Percentiles rank a stretch among this genome's conserved stretches.
Conservation (phyloP, 1,140 invertebrate species). For the Drosophila teissieri region DNA sequence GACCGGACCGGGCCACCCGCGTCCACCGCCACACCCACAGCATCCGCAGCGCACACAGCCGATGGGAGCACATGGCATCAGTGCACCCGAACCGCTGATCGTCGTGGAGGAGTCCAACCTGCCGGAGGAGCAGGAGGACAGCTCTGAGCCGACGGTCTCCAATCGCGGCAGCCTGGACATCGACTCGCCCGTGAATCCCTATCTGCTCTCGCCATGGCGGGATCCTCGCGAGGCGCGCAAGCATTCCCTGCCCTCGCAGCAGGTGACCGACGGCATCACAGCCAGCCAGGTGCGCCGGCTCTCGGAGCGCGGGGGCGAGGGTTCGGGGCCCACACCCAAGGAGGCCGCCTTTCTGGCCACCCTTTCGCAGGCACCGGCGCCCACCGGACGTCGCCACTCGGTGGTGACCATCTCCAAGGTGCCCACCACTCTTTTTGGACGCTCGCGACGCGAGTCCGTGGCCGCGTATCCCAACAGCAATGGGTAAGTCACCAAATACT, state of each 20-base stretch:
- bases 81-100: constrained; percentile 88
- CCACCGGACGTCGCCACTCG: constrained; percentile 91
- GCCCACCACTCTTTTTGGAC: constrained; percentile 89
- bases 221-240: constrained; percentile 89
- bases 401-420: constrained; percentile 93
- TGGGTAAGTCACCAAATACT: constrained; percentile 58
- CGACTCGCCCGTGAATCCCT: constrained; percentile 91
- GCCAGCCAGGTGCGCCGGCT: constrained; percentile 92
- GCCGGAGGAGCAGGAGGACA: constrained; percentile 88
- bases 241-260: constrained; percentile 92
- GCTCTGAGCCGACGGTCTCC: constrained; percentile 84
- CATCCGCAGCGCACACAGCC: constrained; percentile 23
- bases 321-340: constrained; percentile 88
- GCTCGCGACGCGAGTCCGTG: constrained; percentile 91
- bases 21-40: constrained; percentile 14
- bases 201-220: constrained; percentile 91
- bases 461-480: constrained; percentile 89
- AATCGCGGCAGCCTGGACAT: constrained; percentile 88
- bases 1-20: constrained; percentile 30
- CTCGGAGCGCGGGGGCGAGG: constrained; percentile 91
- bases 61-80: constrained; percentile 62
- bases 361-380: constrained; percentile 89
- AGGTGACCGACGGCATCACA: constrained; percentile 92
- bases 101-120: constrained; percentile 91
- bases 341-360: constrained; percentile 93